These are phyloP conservation scores for Eupelmus urozonus DNA, from an alignment of 2,888 invertebrate species.

Conservation along the genomic window DNA sequence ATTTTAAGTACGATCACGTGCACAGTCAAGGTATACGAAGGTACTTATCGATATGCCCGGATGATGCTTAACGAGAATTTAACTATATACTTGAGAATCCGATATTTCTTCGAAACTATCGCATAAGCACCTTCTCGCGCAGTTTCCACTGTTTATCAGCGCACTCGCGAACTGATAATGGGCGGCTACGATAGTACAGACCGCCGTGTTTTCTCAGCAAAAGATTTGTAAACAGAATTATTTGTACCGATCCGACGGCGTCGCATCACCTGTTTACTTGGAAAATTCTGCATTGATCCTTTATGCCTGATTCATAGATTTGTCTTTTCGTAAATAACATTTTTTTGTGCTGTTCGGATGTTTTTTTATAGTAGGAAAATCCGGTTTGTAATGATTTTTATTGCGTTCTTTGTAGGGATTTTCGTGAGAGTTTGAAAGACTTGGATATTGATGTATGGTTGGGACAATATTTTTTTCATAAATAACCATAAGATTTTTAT, in stretches of 20 bases:
- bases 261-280: constrained; percentile 29
- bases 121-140: background rate
- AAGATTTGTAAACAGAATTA: constrained; percentile 37
- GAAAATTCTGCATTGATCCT: constrained; percentile 34
- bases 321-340: constrained; percentile 8
- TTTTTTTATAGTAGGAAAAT: no score
- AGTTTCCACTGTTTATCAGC: constrained; percentile 13
- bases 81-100: no score
- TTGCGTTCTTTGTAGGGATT: no score
- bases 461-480: no score
- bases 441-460: no score
- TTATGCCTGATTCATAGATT: constrained; percentile 20
- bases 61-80: no score
- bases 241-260: constrained; percentile 2
- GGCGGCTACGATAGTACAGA: background rate
- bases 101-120: background rate
- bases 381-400: no score
- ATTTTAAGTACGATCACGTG: background rate
- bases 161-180: constrained; percentile 25
- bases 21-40: no score
- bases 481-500: no score
- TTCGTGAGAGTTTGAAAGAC: no score
- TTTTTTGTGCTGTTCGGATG: no score
- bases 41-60: no score
- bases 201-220: constrained; percentile 27